Evolutionary conservation across 2,797 vertebrate genomes (phyloP).

Genomic region (Neosilurus hyrtlii): DNA sequence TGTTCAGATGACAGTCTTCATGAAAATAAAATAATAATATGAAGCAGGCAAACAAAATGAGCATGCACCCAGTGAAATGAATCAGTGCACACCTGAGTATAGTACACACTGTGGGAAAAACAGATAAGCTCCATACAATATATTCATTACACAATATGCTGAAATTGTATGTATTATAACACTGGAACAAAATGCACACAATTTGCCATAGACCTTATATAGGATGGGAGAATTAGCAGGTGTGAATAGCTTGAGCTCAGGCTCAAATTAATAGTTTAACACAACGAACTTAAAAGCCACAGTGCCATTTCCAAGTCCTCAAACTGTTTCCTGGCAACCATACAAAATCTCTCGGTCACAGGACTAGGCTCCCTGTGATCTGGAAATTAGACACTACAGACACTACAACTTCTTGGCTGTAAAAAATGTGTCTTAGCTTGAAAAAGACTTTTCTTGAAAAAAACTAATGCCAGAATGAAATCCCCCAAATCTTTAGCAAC

Average conservation of each 20-base stretch:
- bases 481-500: not conserved
- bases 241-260: conserved; percentile 35
- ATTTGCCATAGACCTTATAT: conserved; percentile 12
- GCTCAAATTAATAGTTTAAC: conserved; percentile 52
- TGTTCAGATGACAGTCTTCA: conserved; percentile 30
- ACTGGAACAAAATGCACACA: not conserved
- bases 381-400: conserved; percentile 4
- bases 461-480: conserved; percentile 13
- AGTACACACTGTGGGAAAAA: not conserved
- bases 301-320: conserved; percentile 38
- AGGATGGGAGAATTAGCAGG: conserved; percentile 46
- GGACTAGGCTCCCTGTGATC: conserved; percentile 15
- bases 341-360: conserved; percentile 29
- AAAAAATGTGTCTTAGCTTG: not conserved
- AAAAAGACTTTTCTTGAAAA: conserved; percentile 4
- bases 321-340: conserved; percentile 52
- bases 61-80: conserved; percentile 12
- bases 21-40: conserved; percentile 9
- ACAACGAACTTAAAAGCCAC: conserved; percentile 32
- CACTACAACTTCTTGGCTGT: conserved; percentile 2
- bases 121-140: conserved; percentile 20
- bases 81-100: conserved; percentile 24
- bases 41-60: conserved; percentile 14
- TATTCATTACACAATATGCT: conserved; percentile 10
- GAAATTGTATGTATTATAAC: not conserved